Evolutionary conservation across 35 echinoderm and acorn worm genomes (phyloP).

Genomic region (Heliocidaris erythrogramma): DNA sequence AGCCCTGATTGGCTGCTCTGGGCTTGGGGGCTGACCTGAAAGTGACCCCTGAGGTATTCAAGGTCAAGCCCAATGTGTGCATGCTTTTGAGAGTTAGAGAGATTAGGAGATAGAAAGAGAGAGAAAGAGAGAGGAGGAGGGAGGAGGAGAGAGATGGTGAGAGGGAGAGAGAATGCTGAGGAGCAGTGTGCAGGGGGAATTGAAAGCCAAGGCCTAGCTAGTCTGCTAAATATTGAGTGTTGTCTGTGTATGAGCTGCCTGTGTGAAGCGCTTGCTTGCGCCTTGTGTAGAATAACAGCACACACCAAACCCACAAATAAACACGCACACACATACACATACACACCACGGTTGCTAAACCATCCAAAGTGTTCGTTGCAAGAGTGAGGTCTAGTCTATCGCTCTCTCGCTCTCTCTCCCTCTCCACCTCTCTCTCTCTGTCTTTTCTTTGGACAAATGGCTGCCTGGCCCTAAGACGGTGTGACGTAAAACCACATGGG

Average conservation of each 20-base stretch:
- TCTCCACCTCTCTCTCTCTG: background rate
- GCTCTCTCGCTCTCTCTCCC: background rate
- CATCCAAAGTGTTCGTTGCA: background rate
- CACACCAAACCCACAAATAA: background rate
- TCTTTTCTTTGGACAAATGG: background rate
- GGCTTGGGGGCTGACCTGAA: conserved; percentile 35
- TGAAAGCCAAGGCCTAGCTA: conserved; percentile 31
- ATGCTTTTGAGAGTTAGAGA: background rate
- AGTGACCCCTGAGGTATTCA: conserved; percentile 44
- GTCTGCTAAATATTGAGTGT: conserved; percentile 37
- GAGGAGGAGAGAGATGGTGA: background rate
- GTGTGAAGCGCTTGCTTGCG: background rate
- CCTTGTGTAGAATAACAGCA: background rate
- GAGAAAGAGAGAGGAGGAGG: background rate
- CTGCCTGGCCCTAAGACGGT: background rate
- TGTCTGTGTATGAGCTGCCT: background rate
- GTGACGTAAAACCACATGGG: background rate
- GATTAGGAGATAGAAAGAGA: background rate
- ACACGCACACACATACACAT: background rate
- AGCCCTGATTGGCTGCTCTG: conserved; percentile 8
- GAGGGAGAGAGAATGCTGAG: background rate
- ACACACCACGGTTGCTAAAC: background rate
- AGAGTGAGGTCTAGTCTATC: background rate
- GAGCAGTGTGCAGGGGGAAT: background rate
- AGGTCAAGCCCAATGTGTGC: conserved; percentile 28